Conservation (phyloP, 2,797 vertebrate species). For the Acanthopagrus latus region DNA sequence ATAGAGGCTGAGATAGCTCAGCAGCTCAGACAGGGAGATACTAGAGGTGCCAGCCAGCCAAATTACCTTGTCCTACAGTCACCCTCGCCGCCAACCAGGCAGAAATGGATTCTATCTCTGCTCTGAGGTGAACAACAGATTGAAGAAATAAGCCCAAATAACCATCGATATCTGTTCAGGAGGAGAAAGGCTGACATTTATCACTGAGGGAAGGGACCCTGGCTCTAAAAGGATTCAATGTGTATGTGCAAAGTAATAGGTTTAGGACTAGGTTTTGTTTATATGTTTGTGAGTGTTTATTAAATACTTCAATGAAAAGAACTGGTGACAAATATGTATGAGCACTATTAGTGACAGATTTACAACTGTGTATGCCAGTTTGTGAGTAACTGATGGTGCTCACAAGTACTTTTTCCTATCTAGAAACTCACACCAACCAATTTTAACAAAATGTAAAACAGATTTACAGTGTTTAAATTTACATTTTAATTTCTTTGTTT, state of each 20-base stretch:
- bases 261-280: neutral
- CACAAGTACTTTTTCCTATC: neutral
- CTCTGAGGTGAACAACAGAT: conserved; percentile 76
- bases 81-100: conserved; percentile 63
- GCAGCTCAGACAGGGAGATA: conserved; percentile 67
- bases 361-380: conserved; percentile 1
- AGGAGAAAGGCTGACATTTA: conserved; percentile 70
- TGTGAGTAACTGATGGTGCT: neutral
- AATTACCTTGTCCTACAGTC: conserved; percentile 77
- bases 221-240: conserved; percentile 14
- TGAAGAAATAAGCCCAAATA: conserved; percentile 78
- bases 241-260: neutral
- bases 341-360: neutral
- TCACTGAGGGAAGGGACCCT: conserved; percentile 59
- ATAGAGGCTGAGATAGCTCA: conserved; percentile 60
- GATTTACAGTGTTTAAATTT: too few relatives aligned
- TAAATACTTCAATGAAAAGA: neutral
- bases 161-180: conserved; percentile 69
- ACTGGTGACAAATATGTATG: neutral
- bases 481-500: too few relatives aligned
- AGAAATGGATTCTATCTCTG: conserved; percentile 78
- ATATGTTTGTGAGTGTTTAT: neutral
- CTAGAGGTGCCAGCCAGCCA: conserved; percentile 64
- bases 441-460: neutral
- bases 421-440: conserved; percentile 9